Evolutionary conservation across 2,797 vertebrate species (phyloP).

Genomic region (Hemibagrus guttatus): DNA sequence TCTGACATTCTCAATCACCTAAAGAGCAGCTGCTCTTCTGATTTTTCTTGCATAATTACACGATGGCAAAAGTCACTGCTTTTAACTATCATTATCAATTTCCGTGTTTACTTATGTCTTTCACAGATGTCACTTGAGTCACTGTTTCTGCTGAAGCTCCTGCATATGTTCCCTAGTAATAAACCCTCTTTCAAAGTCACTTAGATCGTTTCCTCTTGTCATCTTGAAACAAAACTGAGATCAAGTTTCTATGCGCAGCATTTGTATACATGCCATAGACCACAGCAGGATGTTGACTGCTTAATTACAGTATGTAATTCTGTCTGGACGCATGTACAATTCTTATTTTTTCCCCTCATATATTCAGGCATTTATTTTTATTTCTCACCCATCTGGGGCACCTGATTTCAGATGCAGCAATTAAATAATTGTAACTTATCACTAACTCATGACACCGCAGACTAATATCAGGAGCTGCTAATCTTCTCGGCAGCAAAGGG

Average conservation of each 20-base stretch:
- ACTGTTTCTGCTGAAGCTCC: not conserved
- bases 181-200: not conserved
- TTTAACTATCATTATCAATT: not conserved
- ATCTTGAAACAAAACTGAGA: not conserved
- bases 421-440: conserved; percentile 5
- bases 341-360: not conserved
- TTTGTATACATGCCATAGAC: not conserved
- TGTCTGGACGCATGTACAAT: not conserved
- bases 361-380: not conserved
- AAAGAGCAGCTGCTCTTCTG: not conserved
- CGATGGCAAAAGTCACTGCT: not conserved
- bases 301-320: not conserved
- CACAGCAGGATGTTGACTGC: not conserved
- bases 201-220: not conserved
- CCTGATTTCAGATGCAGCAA: not conserved
- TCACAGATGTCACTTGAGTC: not conserved
- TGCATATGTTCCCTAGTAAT: not conserved
- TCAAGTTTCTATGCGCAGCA: not conserved
- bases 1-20: not conserved
- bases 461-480: conserved; percentile 14
- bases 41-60: not conserved
- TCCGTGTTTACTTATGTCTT: not conserved
- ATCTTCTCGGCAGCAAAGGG: not conserved
- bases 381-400: not conserved
- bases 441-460: not conserved